These are phyloP conservation scores for Apodemia zela DNA, from an alignment of 2,888 invertebrate genomes.

Conservation along the genomic window DNA sequence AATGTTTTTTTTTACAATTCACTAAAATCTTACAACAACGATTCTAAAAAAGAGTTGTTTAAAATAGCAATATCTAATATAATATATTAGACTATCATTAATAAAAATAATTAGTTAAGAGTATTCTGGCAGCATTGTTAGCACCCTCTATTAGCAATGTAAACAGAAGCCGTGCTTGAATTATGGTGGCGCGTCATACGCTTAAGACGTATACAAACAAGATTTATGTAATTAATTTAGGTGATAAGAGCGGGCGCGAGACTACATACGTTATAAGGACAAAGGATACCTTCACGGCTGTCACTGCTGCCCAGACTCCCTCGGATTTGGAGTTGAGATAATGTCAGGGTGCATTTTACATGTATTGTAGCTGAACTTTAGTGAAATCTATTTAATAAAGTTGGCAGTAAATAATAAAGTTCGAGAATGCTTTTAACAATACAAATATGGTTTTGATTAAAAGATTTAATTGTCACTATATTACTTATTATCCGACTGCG, in stretches of 20 bases:
- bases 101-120: neutral
- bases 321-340: constrained; percentile 19
- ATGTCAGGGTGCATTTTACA: constrained; percentile 17
- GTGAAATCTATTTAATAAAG: neutral
- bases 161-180: constrained; percentile 67
- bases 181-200: constrained; percentile 75
- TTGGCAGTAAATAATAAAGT: too few relatives aligned
- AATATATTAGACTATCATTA: neutral
- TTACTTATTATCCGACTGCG: too few relatives aligned
- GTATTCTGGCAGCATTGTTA: constrained; percentile 11
- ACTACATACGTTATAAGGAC: constrained; percentile 62
- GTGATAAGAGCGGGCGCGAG: constrained; percentile 71
- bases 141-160: constrained; percentile 72
- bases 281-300: constrained; percentile 50
- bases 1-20: neutral
- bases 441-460: too few relatives aligned
- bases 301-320: constrained; percentile 34
- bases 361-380: neutral
- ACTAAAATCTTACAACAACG: neutral
- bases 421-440: too few relatives aligned
- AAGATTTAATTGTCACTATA: too few relatives aligned
- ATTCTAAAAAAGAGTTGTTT: neutral
- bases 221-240: constrained; percentile 80
- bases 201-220: constrained; percentile 79
- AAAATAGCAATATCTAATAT: neutral